Conservation (phyloP, 2,888 invertebrate genomes). For the Thereva nobilitata region DNA sequence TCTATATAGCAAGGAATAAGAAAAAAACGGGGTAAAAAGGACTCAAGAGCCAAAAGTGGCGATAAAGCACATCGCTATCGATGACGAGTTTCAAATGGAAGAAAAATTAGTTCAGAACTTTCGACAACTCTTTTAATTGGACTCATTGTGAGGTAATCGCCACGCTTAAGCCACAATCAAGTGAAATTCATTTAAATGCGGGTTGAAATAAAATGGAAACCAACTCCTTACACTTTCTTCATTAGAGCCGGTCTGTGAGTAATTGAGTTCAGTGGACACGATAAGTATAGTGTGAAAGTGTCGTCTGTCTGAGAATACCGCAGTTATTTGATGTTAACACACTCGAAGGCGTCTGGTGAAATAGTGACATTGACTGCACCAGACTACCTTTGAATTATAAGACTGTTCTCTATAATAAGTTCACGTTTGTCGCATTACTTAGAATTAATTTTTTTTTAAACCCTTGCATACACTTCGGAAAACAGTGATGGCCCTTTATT, state of each 20-base stretch:
- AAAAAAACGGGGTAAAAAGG: no score
- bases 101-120: slow-evolving; percentile 32
- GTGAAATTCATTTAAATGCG: slow-evolving; percentile 32
- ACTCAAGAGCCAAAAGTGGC: background rate
- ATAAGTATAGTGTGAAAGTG: slow-evolving; percentile 3
- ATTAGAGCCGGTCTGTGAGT: slow-evolving; percentile 3
- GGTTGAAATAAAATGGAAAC: slow-evolving; percentile 29
- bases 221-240: slow-evolving; percentile 7
- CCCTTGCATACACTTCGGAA: no score
- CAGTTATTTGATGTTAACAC: no score
- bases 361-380: no score
- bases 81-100: slow-evolving; percentile 11
- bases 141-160: slow-evolving; percentile 45
- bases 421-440: no score
- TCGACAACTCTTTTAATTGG: slow-evolving; percentile 42
- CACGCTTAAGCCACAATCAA: slow-evolving; percentile 38
- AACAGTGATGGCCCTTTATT: no score
- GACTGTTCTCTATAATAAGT: no score
- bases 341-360: no score
- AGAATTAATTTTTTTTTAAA: no score
- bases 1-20: no score
- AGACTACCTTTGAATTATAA: no score
- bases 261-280: slow-evolving; percentile 26
- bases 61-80: slow-evolving; percentile 21
- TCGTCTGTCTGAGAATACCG: background rate